phyloP scores from a whole-genome alignment of 2,113 vertebrate species.

The Macrotus californicus region DNA sequence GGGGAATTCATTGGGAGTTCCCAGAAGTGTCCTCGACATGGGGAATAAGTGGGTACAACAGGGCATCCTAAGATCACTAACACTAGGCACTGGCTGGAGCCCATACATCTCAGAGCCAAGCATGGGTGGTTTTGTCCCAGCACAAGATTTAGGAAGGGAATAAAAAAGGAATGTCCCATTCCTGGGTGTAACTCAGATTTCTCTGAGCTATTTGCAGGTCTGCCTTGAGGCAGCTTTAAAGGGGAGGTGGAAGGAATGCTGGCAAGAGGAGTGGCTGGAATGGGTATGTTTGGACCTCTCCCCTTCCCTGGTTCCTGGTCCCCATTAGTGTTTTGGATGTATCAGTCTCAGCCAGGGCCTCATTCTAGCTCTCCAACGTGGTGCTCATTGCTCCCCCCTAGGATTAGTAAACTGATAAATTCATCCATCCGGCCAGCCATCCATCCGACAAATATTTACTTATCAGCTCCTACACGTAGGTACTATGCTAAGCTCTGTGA shows the following conservation, averaged over 20 bases:
- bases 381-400: not conserved
- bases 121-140: not conserved
- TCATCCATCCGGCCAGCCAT: not conserved
- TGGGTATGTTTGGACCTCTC: not conserved
- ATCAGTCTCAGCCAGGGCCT: not conserved
- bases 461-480: not conserved
- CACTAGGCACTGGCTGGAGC: not conserved
- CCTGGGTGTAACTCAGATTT: not conserved
- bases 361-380: not conserved
- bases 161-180: not conserved
- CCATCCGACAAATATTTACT: constrained; percentile 12
- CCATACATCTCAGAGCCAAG: not conserved
- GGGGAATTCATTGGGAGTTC: not conserved
- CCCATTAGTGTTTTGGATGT: not conserved
- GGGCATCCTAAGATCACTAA: not conserved
- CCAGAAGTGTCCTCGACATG: constrained; percentile 12
- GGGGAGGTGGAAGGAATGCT: not conserved
- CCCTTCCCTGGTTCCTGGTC: not conserved
- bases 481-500: not conserved
- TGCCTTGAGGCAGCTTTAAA: not conserved
- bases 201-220: not conserved
- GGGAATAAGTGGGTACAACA: not conserved
- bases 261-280: not conserved
- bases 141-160: not conserved
- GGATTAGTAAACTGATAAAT: constrained; percentile 1